These are phyloP conservation scores for Drosophila setosimentum DNA, from an alignment of 2,888 invertebrate genomes.

Conservation along the genomic window DNA sequence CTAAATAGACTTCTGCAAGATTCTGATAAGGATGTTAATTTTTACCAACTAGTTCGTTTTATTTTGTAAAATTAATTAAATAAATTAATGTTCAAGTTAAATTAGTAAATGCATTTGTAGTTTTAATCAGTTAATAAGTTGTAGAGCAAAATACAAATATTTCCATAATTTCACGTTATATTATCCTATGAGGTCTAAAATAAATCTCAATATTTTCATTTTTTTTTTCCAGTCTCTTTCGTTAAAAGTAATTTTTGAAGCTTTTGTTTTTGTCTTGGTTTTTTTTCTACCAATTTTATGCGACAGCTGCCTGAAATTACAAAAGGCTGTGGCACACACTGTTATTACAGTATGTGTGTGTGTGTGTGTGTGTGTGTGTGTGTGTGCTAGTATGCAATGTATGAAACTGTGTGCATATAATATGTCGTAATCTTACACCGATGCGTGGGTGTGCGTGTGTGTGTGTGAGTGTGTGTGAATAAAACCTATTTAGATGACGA, in stretches of 20 bases:
- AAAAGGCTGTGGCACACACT: background rate
- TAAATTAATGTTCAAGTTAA: background rate
- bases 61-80: background rate
- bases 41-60: background rate
- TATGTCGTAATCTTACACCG: slow-evolving; percentile 64
- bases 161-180: background rate
- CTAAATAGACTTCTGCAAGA: background rate
- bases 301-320: slow-evolving; percentile 49
- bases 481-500: slow-evolving; percentile 81
- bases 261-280: background rate
- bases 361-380: slow-evolving; percentile 6
- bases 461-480: slow-evolving; percentile 31
- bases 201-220: background rate
- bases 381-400: slow-evolving; percentile 12
- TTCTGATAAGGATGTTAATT: background rate
- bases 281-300: slow-evolving; percentile 11
- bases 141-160: background rate
- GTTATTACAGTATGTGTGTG: background rate
- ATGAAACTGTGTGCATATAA: slow-evolving; percentile 57
- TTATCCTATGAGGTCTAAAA: background rate
- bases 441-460: slow-evolving; percentile 12
- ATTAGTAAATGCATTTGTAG: too few relatives aligned
- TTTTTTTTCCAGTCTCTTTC: background rate
- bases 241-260: background rate
- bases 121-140: too few relatives aligned